Evolutionary conservation across 2,113 vertebrate species (phyloP), one percentile per base, ranked within the genome.

Genomic region (Sphyrna mokarran): DNA sequence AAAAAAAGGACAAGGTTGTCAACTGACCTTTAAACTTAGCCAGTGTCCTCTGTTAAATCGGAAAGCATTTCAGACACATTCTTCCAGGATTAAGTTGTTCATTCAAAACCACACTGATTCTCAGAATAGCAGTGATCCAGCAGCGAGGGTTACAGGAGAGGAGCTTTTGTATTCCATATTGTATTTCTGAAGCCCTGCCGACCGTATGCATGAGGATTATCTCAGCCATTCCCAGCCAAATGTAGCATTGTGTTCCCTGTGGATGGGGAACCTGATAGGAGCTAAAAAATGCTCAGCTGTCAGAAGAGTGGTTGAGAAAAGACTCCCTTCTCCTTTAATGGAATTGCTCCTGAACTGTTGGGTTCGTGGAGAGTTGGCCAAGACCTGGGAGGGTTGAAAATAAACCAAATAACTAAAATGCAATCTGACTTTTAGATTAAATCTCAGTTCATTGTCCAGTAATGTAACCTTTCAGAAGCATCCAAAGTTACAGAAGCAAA

Each of bases 161-260:
- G 63, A 94, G n/a, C 66, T 40, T 94, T 54, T 95, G 68, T 72
- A 72, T 95, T 95, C 94, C 94, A 69, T 95, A 72, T 95, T 95
- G 94, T 95, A 72, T 95, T 95, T 18, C 94, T 18, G 40, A 61
- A 14, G 29, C 43, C 87, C 54, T 16, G 26, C 26, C 14, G 54
- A 95, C 94, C 94, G 72, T 72, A 95, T 95, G 94, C 68, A 72
- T 20, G n/a, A 54, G 94, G 94, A 95, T 95, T 95, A 95, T 95
- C 68, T 95, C 94, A 95, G 26, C 91, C 91, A 40, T 68, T 68
- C 66, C n/a, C 63, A 69, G 63, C 23, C 94, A 95, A 26, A 26
- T 54, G 40, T 48, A 76, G 68, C 43, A 95, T 76, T 95, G 68
- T 95, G 68, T 54, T 95, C 69, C 40, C 61, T 26, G 2, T 54